Evolutionary conservation across 2,888 invertebrate species (phyloP), one percentile per base, ranked within the genome.

Genomic region (Orthonychiurus folsomi): DNA sequence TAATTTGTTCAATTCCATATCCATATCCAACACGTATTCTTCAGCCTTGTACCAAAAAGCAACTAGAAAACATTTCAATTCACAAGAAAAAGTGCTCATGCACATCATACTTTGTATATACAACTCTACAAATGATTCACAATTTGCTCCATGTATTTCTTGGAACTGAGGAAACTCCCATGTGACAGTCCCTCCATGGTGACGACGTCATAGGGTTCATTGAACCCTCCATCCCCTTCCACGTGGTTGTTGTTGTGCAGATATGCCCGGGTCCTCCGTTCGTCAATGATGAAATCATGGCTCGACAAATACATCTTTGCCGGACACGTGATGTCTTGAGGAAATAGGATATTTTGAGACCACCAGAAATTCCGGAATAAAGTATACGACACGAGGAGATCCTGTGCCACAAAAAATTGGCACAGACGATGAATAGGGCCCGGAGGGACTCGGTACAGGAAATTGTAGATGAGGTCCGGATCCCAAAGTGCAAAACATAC

Each of bases 401-500:
- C 63, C 28, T 63, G 63, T 3, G 63, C 63, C 2, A 63, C 60
- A 57, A 60, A 63, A 23, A 60, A 63, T 25, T 63, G 63, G 37
- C 56, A 55, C 0, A 63, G 20, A 9, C 60, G 60, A 23, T 60
- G 63, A 52, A 63, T 63, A 12, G 63, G 53, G 9, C 56, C 55
- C 15, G 56, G 48, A 2, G 60, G 56, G 15, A 9, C 48, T 15
- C 52, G 25, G 25, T 63, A 63, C 37, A 63, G 25, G 37, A 63
- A 63, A 37, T 63, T 63, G 20, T 60, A 60, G 37, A 63, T 60
- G 0, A 63, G 60, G 37, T 63, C 63, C 2, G 63, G 63, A 52
- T 63, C 63, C 63, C 63, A 63, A 2, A 63, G 52, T 28, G 63
- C 56, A 26, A 63, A 63, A 37, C 63, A 63, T 21, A 63, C 63